Percentiles rank a stretch among this genome's conserved stretches.
These are phyloP conservation scores for Eupristina koningsbergeri DNA, from an alignment of 1,140 invertebrate genomes.

Conservation along the genomic window DNA sequence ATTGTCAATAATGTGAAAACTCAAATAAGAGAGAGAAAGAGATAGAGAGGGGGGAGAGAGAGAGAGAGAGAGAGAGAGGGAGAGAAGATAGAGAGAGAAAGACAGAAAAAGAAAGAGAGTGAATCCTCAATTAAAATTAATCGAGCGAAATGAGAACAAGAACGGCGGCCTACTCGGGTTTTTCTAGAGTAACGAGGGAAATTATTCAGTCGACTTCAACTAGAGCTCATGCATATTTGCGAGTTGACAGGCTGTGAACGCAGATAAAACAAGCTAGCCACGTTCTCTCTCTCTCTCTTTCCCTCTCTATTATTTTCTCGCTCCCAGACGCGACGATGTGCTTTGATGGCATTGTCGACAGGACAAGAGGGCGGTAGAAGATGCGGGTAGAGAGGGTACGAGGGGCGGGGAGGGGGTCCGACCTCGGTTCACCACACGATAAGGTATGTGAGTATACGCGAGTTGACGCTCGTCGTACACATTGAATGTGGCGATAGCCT, in stretches of 20 bases:
- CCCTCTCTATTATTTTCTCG: constrained; percentile 2
- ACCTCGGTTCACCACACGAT: constrained; percentile 44
- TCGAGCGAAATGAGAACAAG: constrained; percentile 27
- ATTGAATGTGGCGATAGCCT: background rate
- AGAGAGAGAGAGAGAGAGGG: no score
- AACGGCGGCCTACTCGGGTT: background rate
- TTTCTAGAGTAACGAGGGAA: constrained; percentile 20
- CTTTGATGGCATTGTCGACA: constrained; percentile 51
- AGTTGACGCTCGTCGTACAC: background rate
- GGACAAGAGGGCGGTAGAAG: background rate
- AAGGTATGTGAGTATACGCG: constrained; percentile 51
- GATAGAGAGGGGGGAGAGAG: no score
- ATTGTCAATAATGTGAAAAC: no score
- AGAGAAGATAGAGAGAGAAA: background rate
- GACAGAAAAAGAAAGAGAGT: background rate
- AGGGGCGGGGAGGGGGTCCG: background rate
- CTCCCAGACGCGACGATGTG: constrained; percentile 45
- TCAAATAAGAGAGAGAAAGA: no score
- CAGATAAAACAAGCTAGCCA: constrained; percentile 50
- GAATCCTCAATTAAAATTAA: constrained; percentile 35
- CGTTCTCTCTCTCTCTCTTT: constrained; percentile 18
- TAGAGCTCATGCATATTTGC: constrained; percentile 39
- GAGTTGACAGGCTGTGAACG: constrained; percentile 49
- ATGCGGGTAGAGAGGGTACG: no score
- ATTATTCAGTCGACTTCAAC: constrained; percentile 39